Percentiles rank a stretch among this genome's conserved stretches.
Evolutionary conservation across 2,888 invertebrate species (phyloP).

Genomic region (Sphinx pinastri): DNA sequence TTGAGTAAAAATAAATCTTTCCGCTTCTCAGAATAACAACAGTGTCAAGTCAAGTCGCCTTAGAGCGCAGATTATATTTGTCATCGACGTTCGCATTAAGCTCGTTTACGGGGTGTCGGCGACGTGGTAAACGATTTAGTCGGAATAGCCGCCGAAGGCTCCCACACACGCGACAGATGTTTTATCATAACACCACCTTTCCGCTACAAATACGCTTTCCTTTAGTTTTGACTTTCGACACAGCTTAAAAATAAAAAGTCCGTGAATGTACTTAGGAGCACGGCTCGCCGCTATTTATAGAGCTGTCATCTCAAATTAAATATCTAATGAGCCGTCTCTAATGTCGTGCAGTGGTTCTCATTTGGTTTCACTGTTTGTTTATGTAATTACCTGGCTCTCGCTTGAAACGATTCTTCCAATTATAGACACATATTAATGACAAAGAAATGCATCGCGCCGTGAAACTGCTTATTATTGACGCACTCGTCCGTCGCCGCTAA

Average conservation of each 20-base stretch:
- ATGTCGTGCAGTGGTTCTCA: conserved; percentile 73
- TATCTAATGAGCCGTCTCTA: conserved; percentile 80
- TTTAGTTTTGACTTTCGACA: conserved; percentile 46
- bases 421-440: conserved; percentile 17
- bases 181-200: conserved; percentile 66
- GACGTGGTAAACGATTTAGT: conserved; percentile 72
- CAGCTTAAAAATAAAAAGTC: conserved; percentile 63
- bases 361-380: conserved; percentile 69
- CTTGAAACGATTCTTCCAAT: conserved; percentile 35
- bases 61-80: conserved; percentile 82
- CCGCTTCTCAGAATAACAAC: conserved; percentile 80
- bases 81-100: conserved; percentile 76
- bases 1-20: conserved; percentile 81
- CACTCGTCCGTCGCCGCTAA: background rate
- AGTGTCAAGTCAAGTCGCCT: conserved; percentile 78
- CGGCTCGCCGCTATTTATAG: conserved; percentile 71
- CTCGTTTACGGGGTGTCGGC: conserved; percentile 72
- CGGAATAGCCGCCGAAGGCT: conserved; percentile 58
- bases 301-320: conserved; percentile 79
- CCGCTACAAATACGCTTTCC: conserved; percentile 60
- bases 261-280: conserved; percentile 60
- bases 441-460: conserved; percentile 19
- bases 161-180: conserved; percentile 72
- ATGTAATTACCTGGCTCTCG: conserved; percentile 67
- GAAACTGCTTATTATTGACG: conserved; percentile 33